Percentiles rank a stretch among this genome's conserved stretches.
phyloP scores from a whole-genome alignment of 2,113 vertebrate genomes.

The Malaclemys terrapin region DNA sequence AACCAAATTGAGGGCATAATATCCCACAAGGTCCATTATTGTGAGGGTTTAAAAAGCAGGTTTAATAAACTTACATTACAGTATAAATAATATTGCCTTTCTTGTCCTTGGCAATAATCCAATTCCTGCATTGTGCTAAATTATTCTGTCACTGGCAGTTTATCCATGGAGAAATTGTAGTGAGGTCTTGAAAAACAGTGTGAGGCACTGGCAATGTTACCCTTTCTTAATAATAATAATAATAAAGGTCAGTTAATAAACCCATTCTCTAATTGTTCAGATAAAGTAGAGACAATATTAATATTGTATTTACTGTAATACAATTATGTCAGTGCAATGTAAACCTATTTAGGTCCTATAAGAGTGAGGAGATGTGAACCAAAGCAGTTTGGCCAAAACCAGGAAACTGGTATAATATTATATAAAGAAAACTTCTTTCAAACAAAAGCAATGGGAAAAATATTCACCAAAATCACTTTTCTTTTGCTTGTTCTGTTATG shows the following conservation, averaged over 20 bases:
- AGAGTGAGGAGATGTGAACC: neutral
- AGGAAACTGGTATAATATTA: neutral
- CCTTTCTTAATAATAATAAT: conserved; percentile 1
- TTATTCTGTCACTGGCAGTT: neutral
- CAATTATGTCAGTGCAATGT: neutral
- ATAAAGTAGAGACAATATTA: neutral
- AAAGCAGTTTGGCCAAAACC: neutral
- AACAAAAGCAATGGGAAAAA: neutral
- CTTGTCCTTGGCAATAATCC: neutral
- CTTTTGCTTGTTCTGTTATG: neutral
- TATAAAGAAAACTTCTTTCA: neutral
- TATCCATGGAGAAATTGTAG: neutral
- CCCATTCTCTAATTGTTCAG: neutral
- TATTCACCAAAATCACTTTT: neutral
- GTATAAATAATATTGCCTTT: neutral
- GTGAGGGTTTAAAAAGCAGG: neutral
- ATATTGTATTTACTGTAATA: neutral
- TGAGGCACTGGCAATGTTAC: neutral
- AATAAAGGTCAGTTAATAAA: neutral
- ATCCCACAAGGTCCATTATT: neutral
- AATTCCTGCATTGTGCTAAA: neutral
- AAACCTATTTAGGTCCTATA: neutral
- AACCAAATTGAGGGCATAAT: neutral
- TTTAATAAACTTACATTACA: conserved; percentile 5
- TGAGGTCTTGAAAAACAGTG: neutral